Conservation (phyloP, 2,113 vertebrate genomes). For the Pterocles orientalis region DNA sequence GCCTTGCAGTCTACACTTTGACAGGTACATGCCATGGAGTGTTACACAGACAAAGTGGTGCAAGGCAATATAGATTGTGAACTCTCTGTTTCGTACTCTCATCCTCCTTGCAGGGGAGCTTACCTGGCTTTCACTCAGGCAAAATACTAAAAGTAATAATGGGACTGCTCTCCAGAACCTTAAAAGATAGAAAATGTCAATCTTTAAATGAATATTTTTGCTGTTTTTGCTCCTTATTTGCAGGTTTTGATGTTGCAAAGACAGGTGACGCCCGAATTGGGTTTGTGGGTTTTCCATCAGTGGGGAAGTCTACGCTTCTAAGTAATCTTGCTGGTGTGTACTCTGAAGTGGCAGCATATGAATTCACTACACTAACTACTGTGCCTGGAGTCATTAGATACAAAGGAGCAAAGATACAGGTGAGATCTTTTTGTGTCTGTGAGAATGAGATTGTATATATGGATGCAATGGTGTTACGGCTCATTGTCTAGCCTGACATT, state of each 20-base stretch:
- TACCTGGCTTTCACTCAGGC: not conserved
- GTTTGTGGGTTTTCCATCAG: conserved; percentile 98
- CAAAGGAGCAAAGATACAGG: conserved; percentile 99
- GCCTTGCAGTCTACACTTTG: not conserved
- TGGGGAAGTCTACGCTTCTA: conserved; percentile 95
- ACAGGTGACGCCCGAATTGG: conserved; percentile 96
- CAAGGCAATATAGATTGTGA: not conserved
- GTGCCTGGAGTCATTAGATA: conserved; percentile 98
- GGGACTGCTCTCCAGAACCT: not conserved
- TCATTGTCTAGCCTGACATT: not conserved
- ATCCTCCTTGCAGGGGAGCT: not conserved
- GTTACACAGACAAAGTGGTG: not conserved
- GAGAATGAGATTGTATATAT: not conserved
- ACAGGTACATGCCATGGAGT: not conserved
- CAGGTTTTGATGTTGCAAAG: conserved; percentile 98
- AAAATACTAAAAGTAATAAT: not conserved
- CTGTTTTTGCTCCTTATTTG: not conserved
- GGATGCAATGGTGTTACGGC: not conserved
- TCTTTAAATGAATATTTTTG: not conserved
- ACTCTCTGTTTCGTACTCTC: not conserved
- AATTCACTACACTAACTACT: conserved; percentile 96
- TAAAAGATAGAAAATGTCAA: not conserved
- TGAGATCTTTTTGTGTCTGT: conserved; percentile 35
- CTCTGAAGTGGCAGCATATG: conserved; percentile 97
- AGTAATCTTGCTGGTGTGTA: conserved; percentile 98